Percentiles rank a stretch among this genome's conserved stretches.
Conservation (phyloP, 35 echinoderm and acorn worm genomes). For the Apostichopus japonicus region DNA sequence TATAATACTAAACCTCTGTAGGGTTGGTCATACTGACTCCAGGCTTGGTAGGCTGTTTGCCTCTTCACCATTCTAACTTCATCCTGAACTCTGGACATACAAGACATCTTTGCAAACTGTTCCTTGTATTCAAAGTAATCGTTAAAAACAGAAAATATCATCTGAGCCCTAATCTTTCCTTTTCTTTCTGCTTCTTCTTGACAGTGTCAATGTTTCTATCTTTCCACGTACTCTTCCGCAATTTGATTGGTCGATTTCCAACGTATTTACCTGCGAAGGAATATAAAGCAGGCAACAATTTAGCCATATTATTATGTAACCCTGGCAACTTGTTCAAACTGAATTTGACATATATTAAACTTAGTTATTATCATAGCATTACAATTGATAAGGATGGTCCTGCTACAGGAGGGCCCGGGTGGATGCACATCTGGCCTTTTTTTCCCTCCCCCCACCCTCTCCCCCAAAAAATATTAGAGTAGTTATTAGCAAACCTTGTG, state of each 20-base stretch:
- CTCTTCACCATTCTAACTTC: no score
- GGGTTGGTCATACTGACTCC: no score
- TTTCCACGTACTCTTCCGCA: constrained; percentile 93
- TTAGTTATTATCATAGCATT: not conserved
- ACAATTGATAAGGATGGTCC: no score
- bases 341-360: not conserved
- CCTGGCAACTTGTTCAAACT: not conserved
- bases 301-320: no score
- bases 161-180: constrained; percentile 84
- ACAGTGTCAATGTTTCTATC: constrained; percentile 83
- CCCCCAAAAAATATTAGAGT: no score
- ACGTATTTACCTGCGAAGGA: constrained; percentile 86
- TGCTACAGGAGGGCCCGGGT: no score
- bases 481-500: no score
- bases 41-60: no score
- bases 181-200: constrained; percentile 95
- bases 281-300: not conserved
- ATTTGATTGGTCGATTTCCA: constrained; percentile 96
- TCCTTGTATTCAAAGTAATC: not conserved
- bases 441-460: no score
- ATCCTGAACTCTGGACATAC: no score
- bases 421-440: no score
- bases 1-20: no score
- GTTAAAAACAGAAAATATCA: constrained; percentile 38
- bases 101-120: not conserved